These are phyloP conservation scores for Basileuterus tristriatus DNA, from an alignment of 2,797 vertebrate species.

Conservation along the genomic window DNA sequence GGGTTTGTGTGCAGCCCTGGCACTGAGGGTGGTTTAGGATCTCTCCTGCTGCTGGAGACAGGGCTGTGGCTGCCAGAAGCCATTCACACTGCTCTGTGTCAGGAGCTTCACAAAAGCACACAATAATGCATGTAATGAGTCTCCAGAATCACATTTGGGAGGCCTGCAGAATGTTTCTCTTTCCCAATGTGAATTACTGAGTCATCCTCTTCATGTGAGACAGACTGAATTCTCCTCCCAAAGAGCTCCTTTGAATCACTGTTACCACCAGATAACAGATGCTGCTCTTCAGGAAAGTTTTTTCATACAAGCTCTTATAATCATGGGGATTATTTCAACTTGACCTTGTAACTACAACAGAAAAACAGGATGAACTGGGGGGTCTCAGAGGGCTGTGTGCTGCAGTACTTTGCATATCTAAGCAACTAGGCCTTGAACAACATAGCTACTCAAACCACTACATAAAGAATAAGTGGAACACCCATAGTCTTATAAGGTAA, in stretches of 20 bases:
- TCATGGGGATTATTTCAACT: slow-evolving; percentile 27
- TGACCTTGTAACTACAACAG: slow-evolving; percentile 9
- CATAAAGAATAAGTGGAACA: background rate
- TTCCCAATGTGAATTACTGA: slow-evolving; percentile 48
- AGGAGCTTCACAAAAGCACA: background rate
- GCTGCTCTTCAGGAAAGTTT: slow-evolving; percentile 66
- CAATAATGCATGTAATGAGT: background rate
- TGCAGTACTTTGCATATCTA: background rate
- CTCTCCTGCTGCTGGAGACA: background rate
- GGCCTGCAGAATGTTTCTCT: slow-evolving; percentile 32
- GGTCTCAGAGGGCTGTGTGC: background rate
- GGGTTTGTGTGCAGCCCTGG: background rate
- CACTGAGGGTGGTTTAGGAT: background rate
- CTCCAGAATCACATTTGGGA: slow-evolving; percentile 21
- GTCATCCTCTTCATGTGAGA: slow-evolving; percentile 43
- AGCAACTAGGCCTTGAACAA: background rate
- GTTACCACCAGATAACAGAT: slow-evolving; percentile 46
- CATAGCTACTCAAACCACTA: background rate
- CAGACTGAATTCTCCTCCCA: slow-evolving; percentile 40
- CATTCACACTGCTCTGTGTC: background rate
- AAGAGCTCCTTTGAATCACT: slow-evolving; percentile 56
- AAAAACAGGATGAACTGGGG: slow-evolving; percentile 8
- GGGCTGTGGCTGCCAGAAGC: background rate
- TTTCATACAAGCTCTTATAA: background rate
- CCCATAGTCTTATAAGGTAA: background rate